Base-by-base conservation (phyloP, 1,140 invertebrate species). In the Drosophila hydei region DNA sequence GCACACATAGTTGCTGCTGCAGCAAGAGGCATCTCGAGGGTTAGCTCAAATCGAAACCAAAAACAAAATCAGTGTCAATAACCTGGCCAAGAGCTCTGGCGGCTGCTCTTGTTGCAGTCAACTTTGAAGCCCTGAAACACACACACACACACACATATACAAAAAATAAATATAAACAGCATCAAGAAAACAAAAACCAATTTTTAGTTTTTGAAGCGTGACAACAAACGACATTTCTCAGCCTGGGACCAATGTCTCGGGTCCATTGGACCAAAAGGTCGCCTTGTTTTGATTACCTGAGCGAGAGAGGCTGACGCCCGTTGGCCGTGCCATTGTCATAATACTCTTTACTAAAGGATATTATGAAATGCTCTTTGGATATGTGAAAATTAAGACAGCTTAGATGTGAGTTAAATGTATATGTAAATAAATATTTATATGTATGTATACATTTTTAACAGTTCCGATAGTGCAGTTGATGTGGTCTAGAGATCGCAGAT, bases 31-130 rank as follows among this genome's bases (percentile, higher is more conserved):
- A 58, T 74, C 68, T 74, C 33, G 45, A 68, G 51, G 60, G 61
- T 48, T 47, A 4, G 23, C 23, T 38, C 27, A 48, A 61, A 43
- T 58, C 21, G 40, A 47, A 48, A 25, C 40, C 50, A 27, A 54
- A 25, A 47, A 45, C 40, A 30, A 77, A 63, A 83, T 87, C 83
- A 87, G 88, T 87, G 81, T 87, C 83, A 87, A 87, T 87, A 87
- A 87, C 81, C 81, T 88, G 81, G 43, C 42, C 55, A 47, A 68
- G 47, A 77, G 48, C 30, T 33, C 30, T 11, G 30, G 51, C 23
- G 8, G 40, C 51, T 55, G 27, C 40, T 50, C 45, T 40, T 16
- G 12, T 23, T 60, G 43, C 58, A 48, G 21, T 36, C 43, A 25
- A 21, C 25, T 11, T 23, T 25, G 14, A 30, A 40, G 14, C 21